phyloP scores from a whole-genome alignment of 35 echinoderm and acorn worm species.

The Lytechinus variegatus region DNA sequence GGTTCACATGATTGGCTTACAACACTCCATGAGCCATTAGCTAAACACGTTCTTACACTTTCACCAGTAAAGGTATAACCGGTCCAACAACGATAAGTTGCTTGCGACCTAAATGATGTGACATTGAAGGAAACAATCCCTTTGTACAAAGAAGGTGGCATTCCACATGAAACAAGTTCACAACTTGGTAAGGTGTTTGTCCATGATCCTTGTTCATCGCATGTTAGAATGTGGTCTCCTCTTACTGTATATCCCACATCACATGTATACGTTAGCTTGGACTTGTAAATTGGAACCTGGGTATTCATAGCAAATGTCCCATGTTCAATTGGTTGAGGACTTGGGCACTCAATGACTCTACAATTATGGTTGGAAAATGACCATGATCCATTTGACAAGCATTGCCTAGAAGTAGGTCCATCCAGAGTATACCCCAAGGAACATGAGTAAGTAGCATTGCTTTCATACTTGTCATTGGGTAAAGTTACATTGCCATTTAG shows the following conservation, averaged over 20 bases:
- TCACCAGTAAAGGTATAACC: conserved; percentile 62
- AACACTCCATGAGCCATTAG: conserved; percentile 60
- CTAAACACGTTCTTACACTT: conserved; percentile 19
- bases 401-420: conserved; percentile 40
- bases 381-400: conserved; percentile 49
- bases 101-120: conserved; percentile 23
- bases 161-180: conserved; percentile 67
- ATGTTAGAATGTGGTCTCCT: background rate
- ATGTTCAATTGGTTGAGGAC: background rate
- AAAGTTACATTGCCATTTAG: conserved; percentile 17
- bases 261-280: conserved; percentile 33
- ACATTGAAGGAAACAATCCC: background rate
- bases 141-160: conserved; percentile 55
- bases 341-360: background rate
- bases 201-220: conserved; percentile 56
- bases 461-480: conserved; percentile 44
- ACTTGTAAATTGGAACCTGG: background rate
- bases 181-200: conserved; percentile 51
- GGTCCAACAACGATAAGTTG: conserved; percentile 50
- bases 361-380: background rate
- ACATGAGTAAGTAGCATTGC: conserved; percentile 59
- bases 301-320: background rate
- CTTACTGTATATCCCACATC: conserved; percentile 38
- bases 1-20: conserved; percentile 46
- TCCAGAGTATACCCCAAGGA: conserved; percentile 53